Evolutionary conservation across 2,888 invertebrate species (phyloP), one percentile per base, ranked within the genome.

Genomic region (Hipparchia semele): DNA sequence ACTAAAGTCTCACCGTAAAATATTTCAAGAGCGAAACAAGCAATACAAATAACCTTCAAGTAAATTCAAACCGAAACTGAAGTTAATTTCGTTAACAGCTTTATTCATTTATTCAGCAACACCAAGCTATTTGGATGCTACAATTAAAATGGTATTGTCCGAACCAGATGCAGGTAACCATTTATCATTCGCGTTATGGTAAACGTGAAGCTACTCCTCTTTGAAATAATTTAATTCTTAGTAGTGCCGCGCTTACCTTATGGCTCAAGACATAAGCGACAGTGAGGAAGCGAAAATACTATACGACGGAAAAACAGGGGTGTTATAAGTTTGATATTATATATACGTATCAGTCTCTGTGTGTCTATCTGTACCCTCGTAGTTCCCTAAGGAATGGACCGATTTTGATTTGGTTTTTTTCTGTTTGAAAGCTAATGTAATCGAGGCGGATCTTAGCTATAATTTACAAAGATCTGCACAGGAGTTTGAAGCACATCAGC

Each of bases 181-280:
- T 76, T 75, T 82, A 81, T 84, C 82, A 82, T 80, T 79, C 68
- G 75, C 77, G 77, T 79, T 80, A 77, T 80, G 80, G 79, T 83
- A 74, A 84, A 82, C 84, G 85, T 86, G 85, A 84, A 82, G 81
- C 71, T 75, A 79, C 80, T 84, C 83, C 82, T 82, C 83, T 82
- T 85, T 81, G 83, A 82, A 87, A 88, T 90, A 90, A 90, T 89
- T 88, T 86, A 87, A 88, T 88, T 88, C 83, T 82, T 86, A 85
- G 83, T 80, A 82, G 78, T 78, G 74, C 67, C 80, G 77, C 77
- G 79, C 62, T 54, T 10, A 23, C 23, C 23, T 23, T 23, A 51
- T 66, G 73, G 68, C 51, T 8, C 73, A 76, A 78, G 61, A 12
- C 46, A 67, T 33, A 66, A 73, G 72, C 68, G 49, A 9, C 2